Conservation (phyloP, 2,888 invertebrate genomes). For the Formica aserva region DNA sequence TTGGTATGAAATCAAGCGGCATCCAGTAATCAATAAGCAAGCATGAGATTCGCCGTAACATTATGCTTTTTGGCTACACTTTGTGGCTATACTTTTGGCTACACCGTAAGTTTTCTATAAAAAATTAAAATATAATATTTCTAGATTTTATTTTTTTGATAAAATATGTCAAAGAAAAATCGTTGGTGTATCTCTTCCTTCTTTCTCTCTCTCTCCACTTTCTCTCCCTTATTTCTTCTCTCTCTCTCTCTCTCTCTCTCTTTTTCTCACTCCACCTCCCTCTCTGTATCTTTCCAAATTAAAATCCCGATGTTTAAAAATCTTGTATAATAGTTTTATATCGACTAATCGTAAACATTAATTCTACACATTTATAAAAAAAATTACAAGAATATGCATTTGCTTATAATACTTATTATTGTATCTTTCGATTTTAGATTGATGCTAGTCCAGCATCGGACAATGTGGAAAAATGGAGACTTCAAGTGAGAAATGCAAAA, state of each 20-base stretch:
- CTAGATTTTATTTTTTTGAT: background rate
- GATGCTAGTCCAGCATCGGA: background rate
- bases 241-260: background rate
- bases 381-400: background rate
- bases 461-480: background rate
- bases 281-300: background rate
- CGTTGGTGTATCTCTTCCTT: background rate
- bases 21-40: background rate
- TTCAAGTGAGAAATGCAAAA: background rate
- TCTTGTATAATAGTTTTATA: background rate
- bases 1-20: background rate
- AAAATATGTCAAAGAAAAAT: background rate
- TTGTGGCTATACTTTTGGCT: background rate
- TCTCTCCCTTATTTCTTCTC: background rate
- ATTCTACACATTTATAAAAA: background rate
- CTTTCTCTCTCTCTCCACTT: too few species aligned
- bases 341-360: slow-evolving; percentile 8
- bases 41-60: slow-evolving; percentile 19
- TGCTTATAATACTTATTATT: background rate
- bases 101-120: slow-evolving; percentile 37
- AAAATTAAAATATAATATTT: slow-evolving; percentile 4
- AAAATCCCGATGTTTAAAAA: background rate
- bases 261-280: background rate
- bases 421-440: background rate
- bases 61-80: slow-evolving; percentile 27